Base-by-base conservation (phyloP, 1,140 invertebrate species). In the Myzus persicae region DNA sequence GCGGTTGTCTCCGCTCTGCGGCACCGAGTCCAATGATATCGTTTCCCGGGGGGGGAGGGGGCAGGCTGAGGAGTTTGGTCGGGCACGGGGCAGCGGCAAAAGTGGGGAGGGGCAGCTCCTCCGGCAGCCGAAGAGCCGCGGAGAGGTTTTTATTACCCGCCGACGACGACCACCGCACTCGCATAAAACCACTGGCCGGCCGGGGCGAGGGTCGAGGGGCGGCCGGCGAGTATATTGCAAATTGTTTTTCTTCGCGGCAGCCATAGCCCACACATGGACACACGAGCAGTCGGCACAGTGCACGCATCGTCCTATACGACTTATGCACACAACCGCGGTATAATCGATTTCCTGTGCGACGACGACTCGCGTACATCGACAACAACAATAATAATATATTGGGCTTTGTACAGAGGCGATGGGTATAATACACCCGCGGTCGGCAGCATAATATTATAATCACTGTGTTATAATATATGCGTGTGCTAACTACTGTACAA, bases 141-240 rank as follows among this genome's bases (percentile, higher is more conserved):
- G n/a, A n/a, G n/a, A n/a, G n/a, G n/a, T 91, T 91, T 91, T 91
- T 91, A 91, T 91, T 82, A 31, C 54, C 90, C 18, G 59, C 44
- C 40, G 54, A 40, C 81, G 81, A 84, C 84, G 87, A 36, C n/a
- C 46, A 51, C 87, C 38, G n/a, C 11, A 46, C 40, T 36, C 26
- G 9, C 67, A 91, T 91, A 82, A 91, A 91, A 76, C 67, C 7
- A 2, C 26, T 14, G 51, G 24, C 9, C 31, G 54, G 7, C 89
- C 87, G 36, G 42, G 20, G 24, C 36, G 11, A 36, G 59, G 90
- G 90, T 44, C 90, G 36, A 76, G 31, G 76, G 59, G 54, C 44
- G 40, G 42, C 59, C 59, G 51, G 36, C 51, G 90, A 42, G 54
- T 67, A 44, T 44, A 76, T 67, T 91, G 90, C 90, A 91, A 91